phyloP scores from a whole-genome alignment of 2,797 vertebrate species.

The Sandelia bainsii region DNA sequence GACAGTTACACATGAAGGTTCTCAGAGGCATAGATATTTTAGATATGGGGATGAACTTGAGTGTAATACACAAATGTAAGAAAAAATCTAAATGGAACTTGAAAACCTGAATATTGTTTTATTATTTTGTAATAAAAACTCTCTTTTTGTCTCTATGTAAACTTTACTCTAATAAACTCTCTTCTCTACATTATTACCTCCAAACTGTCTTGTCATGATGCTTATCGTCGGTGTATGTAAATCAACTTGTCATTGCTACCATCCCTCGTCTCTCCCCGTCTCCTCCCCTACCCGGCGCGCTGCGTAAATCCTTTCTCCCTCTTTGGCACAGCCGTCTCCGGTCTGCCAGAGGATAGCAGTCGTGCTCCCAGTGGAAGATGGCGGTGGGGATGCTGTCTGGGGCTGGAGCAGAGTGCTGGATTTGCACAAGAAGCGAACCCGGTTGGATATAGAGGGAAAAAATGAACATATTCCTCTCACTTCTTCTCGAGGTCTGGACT shows the following conservation, averaged over 20 bases:
- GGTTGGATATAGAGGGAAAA: constrained; percentile 63
- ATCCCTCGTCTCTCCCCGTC: neutral
- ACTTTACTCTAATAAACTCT: neutral
- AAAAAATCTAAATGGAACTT: too few species aligned
- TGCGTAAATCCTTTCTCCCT: constrained; percentile 55
- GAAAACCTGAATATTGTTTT: too few species aligned
- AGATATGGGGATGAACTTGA: too few species aligned
- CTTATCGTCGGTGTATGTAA: neutral
- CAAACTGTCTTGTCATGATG: neutral
- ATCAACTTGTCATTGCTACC: constrained; percentile 26
- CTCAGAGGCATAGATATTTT: too few species aligned
- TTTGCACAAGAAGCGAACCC: constrained; percentile 58
- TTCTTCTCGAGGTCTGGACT: constrained; percentile 61
- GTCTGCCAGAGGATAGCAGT: constrained; percentile 73
- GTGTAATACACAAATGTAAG: neutral
- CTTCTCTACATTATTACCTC: neutral
- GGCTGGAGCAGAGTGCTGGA: constrained; percentile 70
- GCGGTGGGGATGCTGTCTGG: constrained; percentile 86
- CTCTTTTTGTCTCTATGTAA: too few species aligned
- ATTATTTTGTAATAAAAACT: too few species aligned
- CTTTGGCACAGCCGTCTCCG: constrained; percentile 56
- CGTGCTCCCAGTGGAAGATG: constrained; percentile 88
- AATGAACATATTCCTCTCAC: constrained; percentile 54
- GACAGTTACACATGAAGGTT: too few species aligned
- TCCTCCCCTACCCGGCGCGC: constrained; percentile 45